phyloP scores from a whole-genome alignment of 1,140 invertebrate genomes.

The Lordiphosa mommai region DNA sequence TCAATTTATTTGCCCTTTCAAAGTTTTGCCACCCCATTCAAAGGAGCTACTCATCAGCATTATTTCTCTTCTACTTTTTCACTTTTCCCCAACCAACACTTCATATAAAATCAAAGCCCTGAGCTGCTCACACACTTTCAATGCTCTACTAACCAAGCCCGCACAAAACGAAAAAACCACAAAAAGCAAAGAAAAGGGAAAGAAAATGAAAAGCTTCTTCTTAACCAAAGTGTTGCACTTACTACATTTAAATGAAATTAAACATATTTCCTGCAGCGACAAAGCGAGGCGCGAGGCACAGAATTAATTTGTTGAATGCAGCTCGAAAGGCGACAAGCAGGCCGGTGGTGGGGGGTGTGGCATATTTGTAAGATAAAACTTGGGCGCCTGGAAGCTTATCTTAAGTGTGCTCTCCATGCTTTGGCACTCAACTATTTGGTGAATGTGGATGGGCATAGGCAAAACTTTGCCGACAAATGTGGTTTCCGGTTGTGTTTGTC shows the following conservation, averaged over 20 bases:
- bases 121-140: not conserved
- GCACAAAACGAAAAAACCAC: slow-evolving; percentile 20
- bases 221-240: slow-evolving; percentile 75
- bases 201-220: slow-evolving; percentile 1
- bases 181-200: slow-evolving; percentile 14
- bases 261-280: slow-evolving; percentile 73
- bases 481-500: slow-evolving; percentile 50
- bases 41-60: slow-evolving; percentile 8
- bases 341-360: not conserved
- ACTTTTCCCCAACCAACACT: slow-evolving; percentile 1
- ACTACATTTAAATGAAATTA: slow-evolving; percentile 76
- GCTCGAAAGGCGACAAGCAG: not conserved
- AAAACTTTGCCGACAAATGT: slow-evolving; percentile 75
- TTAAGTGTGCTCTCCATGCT: slow-evolving; percentile 74
- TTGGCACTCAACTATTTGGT: slow-evolving; percentile 69
- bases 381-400: slow-evolving; percentile 70
- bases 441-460: slow-evolving; percentile 41
- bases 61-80: slow-evolving; percentile 1
- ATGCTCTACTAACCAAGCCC: slow-evolving; percentile 9
- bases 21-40: not conserved
- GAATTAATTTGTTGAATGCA: slow-evolving; percentile 75
- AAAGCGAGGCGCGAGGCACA: slow-evolving; percentile 42
- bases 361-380: slow-evolving; percentile 75
- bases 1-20: not conserved
- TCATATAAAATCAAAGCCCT: not conserved